A percentile compares a stretch with the other conserved stretches of the same genome.
Evolutionary conservation across 2,797 vertebrate species (phyloP).

Genomic region (Cheirogaleus major): DNA sequence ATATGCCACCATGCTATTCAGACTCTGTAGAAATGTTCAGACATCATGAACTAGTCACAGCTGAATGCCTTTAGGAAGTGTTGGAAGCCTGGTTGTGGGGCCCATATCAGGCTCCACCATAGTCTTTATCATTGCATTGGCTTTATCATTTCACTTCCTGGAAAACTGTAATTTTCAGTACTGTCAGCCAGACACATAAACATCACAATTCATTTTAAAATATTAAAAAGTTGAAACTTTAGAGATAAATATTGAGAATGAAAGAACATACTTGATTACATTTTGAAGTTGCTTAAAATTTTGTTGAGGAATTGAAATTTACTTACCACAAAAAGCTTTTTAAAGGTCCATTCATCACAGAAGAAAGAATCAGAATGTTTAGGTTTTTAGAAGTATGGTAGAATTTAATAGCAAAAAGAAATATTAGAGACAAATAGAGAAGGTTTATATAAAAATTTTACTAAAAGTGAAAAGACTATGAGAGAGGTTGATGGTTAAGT

Average conservation of each 20-base stretch:
- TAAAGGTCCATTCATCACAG: background rate
- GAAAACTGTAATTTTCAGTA: background rate
- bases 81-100: background rate
- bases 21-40: background rate
- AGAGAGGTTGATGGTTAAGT: background rate
- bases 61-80: background rate
- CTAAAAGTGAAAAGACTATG: background rate
- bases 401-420: background rate
- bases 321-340: background rate
- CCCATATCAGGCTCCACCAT: background rate
- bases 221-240: slow-evolving; percentile 15
- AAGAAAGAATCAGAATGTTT: background rate
- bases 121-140: background rate
- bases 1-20: too few species aligned
- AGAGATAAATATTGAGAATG: background rate
- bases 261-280: slow-evolving; percentile 32
- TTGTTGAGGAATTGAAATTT: slow-evolving; percentile 29
- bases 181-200: background rate
- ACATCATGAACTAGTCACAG: background rate
- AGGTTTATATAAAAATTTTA: background rate
- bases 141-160: background rate
- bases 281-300: slow-evolving; percentile 22
- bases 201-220: slow-evolving; percentile 34
- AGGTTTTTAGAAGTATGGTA: background rate
- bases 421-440: background rate